A percentile compares a stretch with the other conserved stretches of the same genome.
Evolutionary conservation across 2,797 vertebrate genomes (phyloP).

Genomic region (Syngnathus rostellatus): DNA sequence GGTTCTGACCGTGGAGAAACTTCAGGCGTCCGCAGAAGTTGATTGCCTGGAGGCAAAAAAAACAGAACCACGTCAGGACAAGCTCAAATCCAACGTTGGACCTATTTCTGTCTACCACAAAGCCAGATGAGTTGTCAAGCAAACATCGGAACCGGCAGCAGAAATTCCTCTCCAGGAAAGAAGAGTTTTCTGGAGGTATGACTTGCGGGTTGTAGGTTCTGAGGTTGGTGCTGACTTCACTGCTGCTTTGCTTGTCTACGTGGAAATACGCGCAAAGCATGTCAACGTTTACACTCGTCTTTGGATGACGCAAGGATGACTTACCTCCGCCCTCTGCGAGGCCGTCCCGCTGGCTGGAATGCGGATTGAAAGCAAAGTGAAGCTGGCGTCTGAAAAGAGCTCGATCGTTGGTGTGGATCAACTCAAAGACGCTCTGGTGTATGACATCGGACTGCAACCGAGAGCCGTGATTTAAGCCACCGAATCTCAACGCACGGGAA

Average conservation of each 20-base stretch:
- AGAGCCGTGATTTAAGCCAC: not conserved
- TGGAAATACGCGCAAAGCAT: not conserved
- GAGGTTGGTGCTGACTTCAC: slow-evolving; percentile 56
- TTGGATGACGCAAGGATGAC: slow-evolving; percentile 11
- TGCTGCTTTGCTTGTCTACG: slow-evolving; percentile 44
- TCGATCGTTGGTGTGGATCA: slow-evolving; percentile 75
- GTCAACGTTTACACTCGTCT: not conserved
- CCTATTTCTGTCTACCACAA: slow-evolving; percentile 62
- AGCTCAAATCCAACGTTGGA: not conserved
- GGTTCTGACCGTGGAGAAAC: slow-evolving; percentile 67
- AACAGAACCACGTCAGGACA: not conserved
- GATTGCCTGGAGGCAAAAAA: slow-evolving; percentile 59
- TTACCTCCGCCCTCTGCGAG: slow-evolving; percentile 23
- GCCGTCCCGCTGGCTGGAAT: slow-evolving; percentile 13
- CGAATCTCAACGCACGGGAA: not conserved
- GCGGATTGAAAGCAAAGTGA: slow-evolving; percentile 54
- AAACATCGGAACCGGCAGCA: slow-evolving; percentile 79
- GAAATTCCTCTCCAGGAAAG: slow-evolving; percentile 75
- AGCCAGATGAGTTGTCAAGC: slow-evolving; percentile 79
- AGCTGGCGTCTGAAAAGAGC: slow-evolving; percentile 69
- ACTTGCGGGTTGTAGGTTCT: slow-evolving; percentile 49
- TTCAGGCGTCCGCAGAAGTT: slow-evolving; percentile 73
- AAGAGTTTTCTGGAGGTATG: slow-evolving; percentile 53
- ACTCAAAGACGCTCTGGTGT: slow-evolving; percentile 73
- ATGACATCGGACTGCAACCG: slow-evolving; percentile 70